These are phyloP conservation scores for Xiphydria camelus DNA, from an alignment of 2,888 invertebrate species.

Conservation along the genomic window DNA sequence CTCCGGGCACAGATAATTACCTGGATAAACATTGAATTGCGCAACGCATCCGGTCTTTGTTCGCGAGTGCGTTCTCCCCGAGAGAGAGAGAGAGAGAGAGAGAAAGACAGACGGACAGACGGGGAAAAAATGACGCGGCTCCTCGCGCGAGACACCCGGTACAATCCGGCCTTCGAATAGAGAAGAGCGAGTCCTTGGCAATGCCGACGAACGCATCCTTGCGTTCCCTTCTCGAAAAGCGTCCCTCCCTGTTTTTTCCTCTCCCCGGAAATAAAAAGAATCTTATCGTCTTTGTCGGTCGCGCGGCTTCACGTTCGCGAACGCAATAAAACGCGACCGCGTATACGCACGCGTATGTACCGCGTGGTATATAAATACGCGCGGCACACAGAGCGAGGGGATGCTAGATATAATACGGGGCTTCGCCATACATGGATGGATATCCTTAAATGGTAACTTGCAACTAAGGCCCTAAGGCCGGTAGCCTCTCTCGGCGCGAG, in stretches of 20 bases:
- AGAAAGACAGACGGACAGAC: too few relatives aligned
- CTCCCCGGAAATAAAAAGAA: constrained; percentile 4
- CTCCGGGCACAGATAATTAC: constrained; percentile 45
- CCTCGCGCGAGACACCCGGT: background rate
- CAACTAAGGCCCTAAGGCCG: constrained; percentile 25
- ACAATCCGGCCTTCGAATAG: background rate
- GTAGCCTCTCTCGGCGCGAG: constrained; percentile 1
- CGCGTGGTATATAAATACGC: constrained; percentile 13
- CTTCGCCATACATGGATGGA: constrained; percentile 36
- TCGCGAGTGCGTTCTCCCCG: constrained; percentile 15
- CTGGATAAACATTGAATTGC: constrained; percentile 44
- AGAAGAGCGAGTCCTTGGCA: constrained; percentile 26
- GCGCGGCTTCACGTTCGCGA: background rate
- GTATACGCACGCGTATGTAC: constrained; percentile 5
- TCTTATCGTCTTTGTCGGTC: constrained; percentile 5
- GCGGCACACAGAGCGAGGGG: constrained; percentile 4
- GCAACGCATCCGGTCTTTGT: constrained; percentile 49
- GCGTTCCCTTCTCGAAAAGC: constrained; percentile 9
- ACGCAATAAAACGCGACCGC: background rate
- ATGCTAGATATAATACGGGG: constrained; percentile 14
- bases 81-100: background rate
- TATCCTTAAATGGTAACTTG: constrained; percentile 46
- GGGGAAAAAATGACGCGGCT: too few relatives aligned
- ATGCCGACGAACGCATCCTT: constrained; percentile 25
- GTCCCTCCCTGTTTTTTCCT: constrained; percentile 2